Evolutionary conservation across 1,140 invertebrate species (phyloP), one percentile per base, ranked within the genome.

Genomic region (Zaprionus taronus): DNA sequence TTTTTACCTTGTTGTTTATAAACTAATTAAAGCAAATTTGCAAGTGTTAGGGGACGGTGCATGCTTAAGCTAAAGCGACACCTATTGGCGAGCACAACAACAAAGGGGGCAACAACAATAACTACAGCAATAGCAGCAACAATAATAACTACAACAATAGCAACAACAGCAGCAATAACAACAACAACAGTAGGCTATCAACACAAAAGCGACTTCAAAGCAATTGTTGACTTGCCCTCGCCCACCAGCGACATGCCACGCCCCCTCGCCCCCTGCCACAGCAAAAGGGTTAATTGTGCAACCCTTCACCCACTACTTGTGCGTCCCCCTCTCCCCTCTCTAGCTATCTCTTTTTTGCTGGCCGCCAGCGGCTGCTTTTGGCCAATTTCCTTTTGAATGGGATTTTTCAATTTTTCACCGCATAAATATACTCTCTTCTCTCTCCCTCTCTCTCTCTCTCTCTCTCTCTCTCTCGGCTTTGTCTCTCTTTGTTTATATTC

Each of bases 1-100:
- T 78, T 78, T 78, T 75, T 63, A 56, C 62, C n/a, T 72, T 78
- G 73, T 75, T 82, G 56, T 72, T 36, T 44, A 61, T 84, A 84
- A 90, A 84, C 85, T 81, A 90, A 89, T 81, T 90, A 84, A 89
- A 90, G 84, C 74, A 49, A 44, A 72, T 68, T 76, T 77, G 44
- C 78, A 57, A 66, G 66, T 77, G 74, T 56, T 56, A 6, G 38
- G 15, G 38, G 15, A n/a, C n/a, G n/a, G 7, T 31, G 20, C 56
- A 47, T 28, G 55, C 47, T 64, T 51, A 36, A 64, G 47, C 44
- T 31, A 31, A 17, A 17, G 34, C 26, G 17, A 66, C 69, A 72
- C 63, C 63, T 67, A 61, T 38, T 36, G 53, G 9, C 51, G 24
- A n/a, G n/a, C 51, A 73, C 34, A 57, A 17, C 9, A 34, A 34